Conservation (phyloP, 2,113 vertebrate species). For the Hemicordylus capensis region DNA sequence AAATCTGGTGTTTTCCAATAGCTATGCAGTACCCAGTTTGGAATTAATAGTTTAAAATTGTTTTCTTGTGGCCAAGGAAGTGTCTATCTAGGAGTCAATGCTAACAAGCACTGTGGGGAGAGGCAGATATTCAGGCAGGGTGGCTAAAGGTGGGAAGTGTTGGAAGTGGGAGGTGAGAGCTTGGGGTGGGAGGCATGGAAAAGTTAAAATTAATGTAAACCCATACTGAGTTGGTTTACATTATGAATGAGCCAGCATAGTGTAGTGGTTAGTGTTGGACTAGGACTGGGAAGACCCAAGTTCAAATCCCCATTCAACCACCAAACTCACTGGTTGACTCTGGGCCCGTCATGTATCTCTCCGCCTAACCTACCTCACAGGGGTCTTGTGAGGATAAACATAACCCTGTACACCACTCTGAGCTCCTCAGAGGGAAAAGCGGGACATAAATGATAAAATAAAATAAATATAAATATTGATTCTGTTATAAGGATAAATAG, state of each 20-base stretch:
- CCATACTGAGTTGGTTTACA: rapidly evolving
- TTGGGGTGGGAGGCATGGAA: neutral
- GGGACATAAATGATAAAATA: no score
- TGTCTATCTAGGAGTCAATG: neutral
- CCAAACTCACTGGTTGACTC: no score
- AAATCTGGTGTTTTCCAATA: neutral
- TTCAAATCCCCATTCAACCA: no score
- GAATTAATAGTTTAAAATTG: slow-evolving; percentile 20
- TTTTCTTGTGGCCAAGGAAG: slow-evolving; percentile 42
- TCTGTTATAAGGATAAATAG: neutral
- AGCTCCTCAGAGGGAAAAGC: no score
- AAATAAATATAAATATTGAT: no score
- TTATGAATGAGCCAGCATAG: no score
- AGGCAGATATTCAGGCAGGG: neutral
- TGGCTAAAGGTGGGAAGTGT: slow-evolving; percentile 20
- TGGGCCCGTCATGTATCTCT: no score
- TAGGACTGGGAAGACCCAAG: no score
- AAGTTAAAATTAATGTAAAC: rapidly evolving
- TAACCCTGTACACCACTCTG: no score
- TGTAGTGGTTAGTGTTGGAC: no score
- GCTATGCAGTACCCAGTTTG: neutral
- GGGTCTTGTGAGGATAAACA: no score
- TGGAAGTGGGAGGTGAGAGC: neutral
- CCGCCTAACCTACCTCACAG: no score
- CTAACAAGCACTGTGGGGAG: neutral